Base-by-base conservation (phyloP, 2,888 invertebrate species). In the Drosophila rubida region DNA sequence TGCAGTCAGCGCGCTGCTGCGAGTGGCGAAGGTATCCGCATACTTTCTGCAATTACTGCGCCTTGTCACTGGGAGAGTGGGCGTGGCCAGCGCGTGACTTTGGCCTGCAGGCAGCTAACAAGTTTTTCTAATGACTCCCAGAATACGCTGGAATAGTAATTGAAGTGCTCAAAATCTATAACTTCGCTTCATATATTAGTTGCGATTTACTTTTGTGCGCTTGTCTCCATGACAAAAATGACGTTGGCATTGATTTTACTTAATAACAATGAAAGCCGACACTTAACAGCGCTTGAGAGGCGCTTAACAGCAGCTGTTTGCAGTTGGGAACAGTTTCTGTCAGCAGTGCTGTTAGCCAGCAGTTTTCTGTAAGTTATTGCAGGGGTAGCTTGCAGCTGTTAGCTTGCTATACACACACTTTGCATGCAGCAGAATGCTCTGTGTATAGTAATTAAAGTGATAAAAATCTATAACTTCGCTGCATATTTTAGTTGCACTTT, bases 81-180 rank as follows among this genome's bases (percentile, higher is more conserved):
- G 75, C 68, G 78, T 68, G 71, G 68, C 71, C 55, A 60, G 68
- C 55, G 68, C 80, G 78, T 81, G 74, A 80, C 81, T 84, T 76
- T 76, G 74, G 76, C 65, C 75, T 70, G 65, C 61, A 55, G 55
- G 6, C 11, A 59, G 60, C 69, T 66, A 50, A 62, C 53, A 70
- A 80, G 65, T 80, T 83, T 72, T 68, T 78, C 69, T 78, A 83
- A 78, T 75, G 76, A 76, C 69, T 78, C 75, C 70, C 75, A 64
- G 59, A 74, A 59, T 35, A n/a, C n/a, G 32, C 32, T 32, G 25
- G 48, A 61, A 9, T 65, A 49, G 45, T 62, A 69, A 72, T 72
- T 72, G 72, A 71, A 61, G 13, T 13, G 30, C 5, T 9, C 9
- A 51, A 37, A 37, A 50, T 37, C 14, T 37, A 37, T 7, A 11